These are phyloP conservation scores for Muschampia plurimacula DNA, from an alignment of 2,888 invertebrate species.

Conservation along the genomic window DNA sequence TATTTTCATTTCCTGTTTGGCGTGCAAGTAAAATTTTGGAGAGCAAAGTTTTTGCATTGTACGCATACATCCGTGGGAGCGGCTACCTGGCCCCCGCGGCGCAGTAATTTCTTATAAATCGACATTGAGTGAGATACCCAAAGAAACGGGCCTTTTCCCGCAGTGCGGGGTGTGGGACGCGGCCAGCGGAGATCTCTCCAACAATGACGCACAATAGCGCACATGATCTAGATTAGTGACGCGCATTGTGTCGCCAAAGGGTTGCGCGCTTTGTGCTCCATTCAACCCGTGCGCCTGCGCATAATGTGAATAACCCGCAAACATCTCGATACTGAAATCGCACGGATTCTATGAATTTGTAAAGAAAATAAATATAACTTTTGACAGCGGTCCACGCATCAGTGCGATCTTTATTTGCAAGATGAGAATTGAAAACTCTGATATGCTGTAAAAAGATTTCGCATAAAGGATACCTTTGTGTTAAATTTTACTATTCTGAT, in stretches of 20 bases:
- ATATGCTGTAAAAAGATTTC: conserved; percentile 48
- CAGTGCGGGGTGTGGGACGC: conserved; percentile 50
- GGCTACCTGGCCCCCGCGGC: conserved; percentile 78
- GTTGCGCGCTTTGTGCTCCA: conserved; percentile 71
- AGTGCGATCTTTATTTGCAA: conserved; percentile 80
- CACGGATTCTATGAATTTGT: conserved; percentile 82
- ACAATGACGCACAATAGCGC: conserved; percentile 76
- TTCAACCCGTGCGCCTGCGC: conserved; percentile 67
- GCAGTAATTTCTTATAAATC: conserved; percentile 82
- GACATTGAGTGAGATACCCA: conserved; percentile 84
- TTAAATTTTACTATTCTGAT: conserved; percentile 16
- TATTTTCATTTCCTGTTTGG: conserved; percentile 82
- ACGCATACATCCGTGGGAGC: conserved; percentile 75
- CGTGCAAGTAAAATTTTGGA: conserved; percentile 58
- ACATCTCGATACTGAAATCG: conserved; percentile 80
- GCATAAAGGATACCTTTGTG: conserved; percentile 17
- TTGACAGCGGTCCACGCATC: conserved; percentile 78
- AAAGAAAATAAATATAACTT: conserved; percentile 86
- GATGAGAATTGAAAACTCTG: conserved; percentile 68
- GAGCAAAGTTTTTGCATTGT: conserved; percentile 74
- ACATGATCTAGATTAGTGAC: conserved; percentile 85
- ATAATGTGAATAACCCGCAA: conserved; percentile 72
- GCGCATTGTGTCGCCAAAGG: conserved; percentile 84
- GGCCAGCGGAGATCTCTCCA: conserved; percentile 45
- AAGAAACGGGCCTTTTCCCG: conserved; percentile 62